Conservation (phyloP, 2,797 vertebrate genomes). For the Coregonus ussuriensis region DNA sequence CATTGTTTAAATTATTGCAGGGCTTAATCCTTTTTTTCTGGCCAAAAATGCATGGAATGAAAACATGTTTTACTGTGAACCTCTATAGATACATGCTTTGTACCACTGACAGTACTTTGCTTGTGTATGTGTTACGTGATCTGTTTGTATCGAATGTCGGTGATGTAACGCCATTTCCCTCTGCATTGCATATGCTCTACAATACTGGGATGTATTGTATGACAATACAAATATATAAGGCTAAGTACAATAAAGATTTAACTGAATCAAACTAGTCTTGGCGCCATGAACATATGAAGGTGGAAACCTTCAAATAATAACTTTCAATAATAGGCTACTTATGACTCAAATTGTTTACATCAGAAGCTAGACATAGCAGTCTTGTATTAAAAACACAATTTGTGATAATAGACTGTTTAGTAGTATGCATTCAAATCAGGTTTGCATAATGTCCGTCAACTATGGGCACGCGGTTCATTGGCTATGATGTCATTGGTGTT, state of each 20-base stretch:
- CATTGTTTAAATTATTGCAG: background rate
- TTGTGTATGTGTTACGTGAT: background rate
- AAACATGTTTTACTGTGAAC: background rate
- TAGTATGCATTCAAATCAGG: background rate
- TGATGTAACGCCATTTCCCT: background rate
- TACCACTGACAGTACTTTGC: background rate
- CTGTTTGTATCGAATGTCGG: background rate
- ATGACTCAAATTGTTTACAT: background rate
- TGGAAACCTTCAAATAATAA: background rate
- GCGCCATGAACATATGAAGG: background rate
- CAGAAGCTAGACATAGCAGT: background rate
- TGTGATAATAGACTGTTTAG: background rate
- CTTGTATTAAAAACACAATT: background rate
- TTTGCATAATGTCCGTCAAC: background rate
- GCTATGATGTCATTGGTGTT: slow-evolving; percentile 10
- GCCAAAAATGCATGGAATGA: background rate
- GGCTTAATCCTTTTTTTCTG: background rate
- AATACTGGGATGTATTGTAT: background rate
- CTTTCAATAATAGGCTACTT: background rate
- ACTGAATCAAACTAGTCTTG: background rate
- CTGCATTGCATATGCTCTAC: background rate
- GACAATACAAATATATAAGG: background rate
- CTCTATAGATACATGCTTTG: background rate
- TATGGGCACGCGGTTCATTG: background rate
- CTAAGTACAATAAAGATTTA: background rate